These are phyloP conservation scores for Sarcophaga bullata DNA, from an alignment of 1,140 invertebrate species.

Conservation along the genomic window DNA sequence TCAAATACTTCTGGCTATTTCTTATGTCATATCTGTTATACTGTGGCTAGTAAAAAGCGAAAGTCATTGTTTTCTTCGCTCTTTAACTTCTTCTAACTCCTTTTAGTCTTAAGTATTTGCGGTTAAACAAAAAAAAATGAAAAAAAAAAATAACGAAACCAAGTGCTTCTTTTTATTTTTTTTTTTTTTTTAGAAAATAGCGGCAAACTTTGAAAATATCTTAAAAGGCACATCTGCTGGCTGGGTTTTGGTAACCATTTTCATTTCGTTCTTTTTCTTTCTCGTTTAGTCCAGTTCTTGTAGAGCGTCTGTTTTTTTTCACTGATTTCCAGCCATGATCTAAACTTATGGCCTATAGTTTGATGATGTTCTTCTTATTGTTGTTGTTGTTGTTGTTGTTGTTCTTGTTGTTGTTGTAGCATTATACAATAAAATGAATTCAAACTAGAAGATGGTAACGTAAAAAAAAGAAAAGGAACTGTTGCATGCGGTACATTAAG, in stretches of 20 bases:
- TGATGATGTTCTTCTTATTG: neutral
- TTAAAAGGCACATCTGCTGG: conserved; percentile 36
- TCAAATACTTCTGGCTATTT: neutral
- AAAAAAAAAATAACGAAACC: neutral
- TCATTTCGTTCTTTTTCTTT: neutral
- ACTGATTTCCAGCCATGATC: neutral
- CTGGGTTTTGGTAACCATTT: conserved; percentile 16
- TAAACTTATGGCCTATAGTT: neutral
- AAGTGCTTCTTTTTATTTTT: neutral
- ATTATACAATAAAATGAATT: neutral
- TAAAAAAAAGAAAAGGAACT: neutral
- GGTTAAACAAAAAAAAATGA: neutral
- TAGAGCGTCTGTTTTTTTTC: neutral
- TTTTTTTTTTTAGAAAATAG: neutral
- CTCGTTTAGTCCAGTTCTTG: neutral
- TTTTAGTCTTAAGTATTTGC: neutral
- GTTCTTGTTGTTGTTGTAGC: no score
- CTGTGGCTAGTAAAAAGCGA: conserved; percentile 21
- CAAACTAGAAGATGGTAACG: conserved; percentile 11
- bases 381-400: no score
- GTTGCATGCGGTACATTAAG: conserved; percentile 14
- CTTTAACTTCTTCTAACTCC: neutral
- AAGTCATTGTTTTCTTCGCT: neutral
- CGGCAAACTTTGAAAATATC: conserved; percentile 37
- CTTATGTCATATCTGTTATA: neutral